Base-by-base conservation (phyloP, 1,140 invertebrate species). In the Drosophila bifasciata region DNA sequence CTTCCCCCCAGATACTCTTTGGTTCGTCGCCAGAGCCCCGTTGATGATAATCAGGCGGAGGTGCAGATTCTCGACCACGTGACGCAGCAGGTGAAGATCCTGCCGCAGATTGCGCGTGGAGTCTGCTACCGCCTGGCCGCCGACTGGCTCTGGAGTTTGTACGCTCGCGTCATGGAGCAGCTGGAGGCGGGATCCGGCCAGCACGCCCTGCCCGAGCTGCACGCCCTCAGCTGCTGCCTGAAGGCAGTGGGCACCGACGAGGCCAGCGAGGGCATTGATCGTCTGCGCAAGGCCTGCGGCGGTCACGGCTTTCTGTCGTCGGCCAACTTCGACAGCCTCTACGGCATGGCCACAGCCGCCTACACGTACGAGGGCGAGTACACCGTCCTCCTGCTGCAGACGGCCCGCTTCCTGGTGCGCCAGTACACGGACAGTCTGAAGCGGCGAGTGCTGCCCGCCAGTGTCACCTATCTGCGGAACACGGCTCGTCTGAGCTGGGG, bases 341-440 rank as follows among this genome's bases (percentile, higher is more conserved):
- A 97, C 91, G 95, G 95, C 3, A 86, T 95, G 56, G 94, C 95
- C 5, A 96, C 96, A 0, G 97, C 97, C 5, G 95, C 96, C 50
- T 97, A 96, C 90, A 99, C 97, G 5, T 99, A 99, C 90, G 98
- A 99, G 92, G 98, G 98, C 9, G 97, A 99, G 92, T 98, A 98
- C 89, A 98, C 97, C 1, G 97, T 99, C 16, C 92, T 99, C 50
- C 92, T 97, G 45, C 92, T 98, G 13, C 98, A 99, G 93, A 97
- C 96, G 1, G 97, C 97, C 1, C 94, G 96, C 93, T 96, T 94
- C 79, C 91, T 97, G 25, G 92, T 96, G 13, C 96, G 96, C 91
- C 60, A 86, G 32, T 78, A 76, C 39, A 50, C 48, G 40, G 64
- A 83, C 17, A 64, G 70, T 0, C 92, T 93, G 15, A 96, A 94